Evolutionary conservation across 2,797 vertebrate species (phyloP), one percentile per base, ranked within the genome.

Genomic region (Sebastes kiyomatsui): DNA sequence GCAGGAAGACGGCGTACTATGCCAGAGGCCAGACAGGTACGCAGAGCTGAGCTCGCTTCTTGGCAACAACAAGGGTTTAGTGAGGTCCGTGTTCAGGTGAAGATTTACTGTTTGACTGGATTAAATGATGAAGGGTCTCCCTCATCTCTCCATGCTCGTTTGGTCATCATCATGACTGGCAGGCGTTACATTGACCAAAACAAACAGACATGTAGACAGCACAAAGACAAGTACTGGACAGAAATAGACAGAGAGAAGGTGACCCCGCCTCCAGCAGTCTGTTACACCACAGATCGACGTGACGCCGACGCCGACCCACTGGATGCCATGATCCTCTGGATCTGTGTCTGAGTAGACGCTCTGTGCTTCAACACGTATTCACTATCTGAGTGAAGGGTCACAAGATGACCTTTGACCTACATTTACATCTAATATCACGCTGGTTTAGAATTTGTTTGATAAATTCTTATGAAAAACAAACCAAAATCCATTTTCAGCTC

Each of bases 161-260:
- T 30, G 52, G 54, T 65, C 49, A 27, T 42, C 33, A 20, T 22
- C 12, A 60, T 33, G 11, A 54, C 77, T 58, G 65, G 20, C 76
- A 60, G 75, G 52, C 38, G 1, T 69, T 3, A 62, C 52, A 32
- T 7, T 32, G 46, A 77, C 25, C 18, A 12, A 38, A 73, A 67
- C 67, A 23, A 52, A 75, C 59, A 77, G 75, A 82, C 28, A n/a
- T 46, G 32, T 11, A 65, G 76, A 83, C 18, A 30, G 82, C 60
- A 12, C 65, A 70, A 33, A 77, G 66, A 77, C 18, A 67, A 72
- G 16, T 9, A 20, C 18, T 20, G 58, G 49, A 79, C 86, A 62
- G 84, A 72, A 85, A 87, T 87, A 92, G 85, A 79, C 11, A 2
- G 38, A 8, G 83, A 72, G 70, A 85, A 89, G 87, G 88, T 93